Evolutionary conservation across 2,888 invertebrate genomes (phyloP), one percentile per base, ranked within the genome.

Genomic region (Xestia rhomboidea): DNA sequence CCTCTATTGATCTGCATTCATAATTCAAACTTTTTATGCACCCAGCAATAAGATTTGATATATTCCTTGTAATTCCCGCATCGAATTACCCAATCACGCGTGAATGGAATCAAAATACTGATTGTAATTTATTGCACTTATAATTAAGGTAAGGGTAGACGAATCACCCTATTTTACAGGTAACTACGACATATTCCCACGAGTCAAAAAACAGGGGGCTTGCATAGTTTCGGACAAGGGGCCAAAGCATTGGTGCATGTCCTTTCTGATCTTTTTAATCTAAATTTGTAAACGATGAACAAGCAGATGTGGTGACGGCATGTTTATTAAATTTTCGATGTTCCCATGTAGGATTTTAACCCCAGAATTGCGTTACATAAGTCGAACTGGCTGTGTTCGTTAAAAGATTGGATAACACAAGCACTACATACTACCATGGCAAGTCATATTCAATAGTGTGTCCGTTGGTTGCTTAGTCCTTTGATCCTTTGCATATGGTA

Each of bases 51-150:
- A 73, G 49, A 70, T 87, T 84, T 81, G 73, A 81, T 84, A 71
- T 87, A 79, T 74, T 73, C 72, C 57, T 76, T 70, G 69, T 88
- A 89, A 90, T 88, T 85, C 90, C 85, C 89, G 92, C 90, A 92
- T 93, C 91, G 88, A 91, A 93, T 92, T 89, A 90, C 90, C 92
- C 90, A 94, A 95, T 94, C 93, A 92, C 82, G 92, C 93, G 90
- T 93, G 92, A 93, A 93, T 90, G 87, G 89, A 91, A 94, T 94
- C 93, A 94, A 94, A 95, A 95, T 94, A 94, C 93, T 94, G 94
- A 95, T 95, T 95, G 92, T 94, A 94, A 96, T 95, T 95, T 96
- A 96, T 96, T 93, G 94, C 94, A 92, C 92, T 93, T 91, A 93
- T 93, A 95, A 95, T 95, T 94, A 95, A 93, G 87, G 84, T 92